phyloP scores from a whole-genome alignment of 2,888 invertebrate genomes.

The Zelleria hepariella region DNA sequence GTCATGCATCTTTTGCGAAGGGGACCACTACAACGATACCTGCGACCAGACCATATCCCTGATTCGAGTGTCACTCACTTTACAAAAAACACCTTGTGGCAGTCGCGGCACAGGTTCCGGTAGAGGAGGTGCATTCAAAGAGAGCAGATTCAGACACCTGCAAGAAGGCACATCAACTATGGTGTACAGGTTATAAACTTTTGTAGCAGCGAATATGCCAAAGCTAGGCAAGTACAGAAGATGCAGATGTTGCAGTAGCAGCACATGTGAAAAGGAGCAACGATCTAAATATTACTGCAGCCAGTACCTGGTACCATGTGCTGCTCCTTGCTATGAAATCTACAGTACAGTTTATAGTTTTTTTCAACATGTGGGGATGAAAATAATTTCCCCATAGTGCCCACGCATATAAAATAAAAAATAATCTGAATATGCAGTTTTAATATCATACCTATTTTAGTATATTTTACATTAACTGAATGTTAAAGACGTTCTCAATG shows the following conservation, averaged over 20 bases:
- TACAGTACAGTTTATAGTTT: not conserved
- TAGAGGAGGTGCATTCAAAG: too few species aligned
- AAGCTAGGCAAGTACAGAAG: not conserved
- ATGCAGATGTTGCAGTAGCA: not conserved
- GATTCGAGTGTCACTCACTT: too few species aligned
- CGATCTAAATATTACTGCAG: not conserved
- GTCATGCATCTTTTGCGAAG: too few species aligned
- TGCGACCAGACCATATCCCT: too few species aligned
- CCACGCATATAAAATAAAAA: not conserved
- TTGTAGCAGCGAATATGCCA: too few species aligned
- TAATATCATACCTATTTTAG: not conserved
- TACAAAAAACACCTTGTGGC: too few species aligned
- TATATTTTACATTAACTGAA: not conserved
- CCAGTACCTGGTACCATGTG: not conserved
- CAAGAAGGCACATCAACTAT: too few species aligned
- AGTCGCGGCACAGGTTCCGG: too few species aligned
- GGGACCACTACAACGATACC: too few species aligned
- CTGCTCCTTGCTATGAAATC: not conserved
- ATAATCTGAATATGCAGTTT: not conserved
- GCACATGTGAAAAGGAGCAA: not conserved
- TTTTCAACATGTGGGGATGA: not conserved
- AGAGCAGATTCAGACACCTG: too few species aligned
- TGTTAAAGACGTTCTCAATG: too few species aligned
- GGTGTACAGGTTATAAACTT: too few species aligned
- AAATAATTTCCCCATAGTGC: not conserved